Conservation (phyloP, 1,140 invertebrate genomes). For the honey bee (Apis mellifera) region DNA sequence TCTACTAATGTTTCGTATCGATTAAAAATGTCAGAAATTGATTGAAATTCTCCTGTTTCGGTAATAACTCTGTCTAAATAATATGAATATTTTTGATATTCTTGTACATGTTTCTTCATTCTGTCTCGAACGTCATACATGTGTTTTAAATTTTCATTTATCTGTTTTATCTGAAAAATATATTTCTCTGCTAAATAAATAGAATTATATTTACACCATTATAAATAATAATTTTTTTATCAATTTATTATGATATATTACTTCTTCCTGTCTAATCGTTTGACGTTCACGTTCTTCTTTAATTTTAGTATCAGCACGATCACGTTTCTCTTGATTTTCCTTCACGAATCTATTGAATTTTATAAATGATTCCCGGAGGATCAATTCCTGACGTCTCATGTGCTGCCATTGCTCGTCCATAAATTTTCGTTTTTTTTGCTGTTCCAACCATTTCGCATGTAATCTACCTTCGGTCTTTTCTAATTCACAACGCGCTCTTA, state of each 20-base stretch:
- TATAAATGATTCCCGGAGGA: conserved; percentile 82
- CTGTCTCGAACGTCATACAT: conserved; percentile 79
- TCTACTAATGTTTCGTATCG: conserved; percentile 82
- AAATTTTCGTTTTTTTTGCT: conserved; percentile 70
- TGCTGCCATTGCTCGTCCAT: conserved; percentile 82
- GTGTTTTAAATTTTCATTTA: conserved; percentile 74
- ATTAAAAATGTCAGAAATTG: conserved; percentile 83
- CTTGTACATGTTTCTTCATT: conserved; percentile 81
- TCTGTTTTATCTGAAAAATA: conserved; percentile 64
- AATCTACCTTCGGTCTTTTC: conserved; percentile 79
- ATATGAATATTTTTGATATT: conserved; percentile 82
- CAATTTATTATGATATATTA: conserved; percentile 37
- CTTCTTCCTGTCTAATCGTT: conserved; percentile 61
- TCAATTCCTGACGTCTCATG: conserved; percentile 78
- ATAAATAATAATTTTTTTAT: not conserved
- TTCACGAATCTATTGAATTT: conserved; percentile 83
- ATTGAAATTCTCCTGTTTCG: conserved; percentile 81
- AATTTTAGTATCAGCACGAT: conserved; percentile 82
- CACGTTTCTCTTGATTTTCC: conserved; percentile 83
- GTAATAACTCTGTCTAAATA: conserved; percentile 82
- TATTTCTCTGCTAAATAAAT: not conserved
- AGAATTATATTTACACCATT: no score
- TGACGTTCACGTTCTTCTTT: conserved; percentile 78
- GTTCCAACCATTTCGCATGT: conserved; percentile 76
- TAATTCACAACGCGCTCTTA: conserved; percentile 80